phyloP scores from a whole-genome alignment of 2,888 invertebrate species.

The Isoperla grammatica region DNA sequence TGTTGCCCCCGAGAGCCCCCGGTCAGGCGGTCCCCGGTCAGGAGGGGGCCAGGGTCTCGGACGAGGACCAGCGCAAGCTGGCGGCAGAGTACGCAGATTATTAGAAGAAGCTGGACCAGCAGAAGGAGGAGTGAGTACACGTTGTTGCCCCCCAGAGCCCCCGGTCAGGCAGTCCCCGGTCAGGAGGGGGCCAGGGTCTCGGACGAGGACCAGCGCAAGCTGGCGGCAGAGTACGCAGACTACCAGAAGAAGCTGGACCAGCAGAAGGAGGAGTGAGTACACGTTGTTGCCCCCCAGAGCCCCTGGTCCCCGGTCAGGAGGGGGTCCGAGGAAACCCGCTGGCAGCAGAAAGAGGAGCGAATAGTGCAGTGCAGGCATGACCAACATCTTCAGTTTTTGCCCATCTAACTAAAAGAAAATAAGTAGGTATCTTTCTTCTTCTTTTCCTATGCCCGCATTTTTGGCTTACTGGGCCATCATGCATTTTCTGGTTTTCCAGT shows the following conservation, averaged over 20 bases:
- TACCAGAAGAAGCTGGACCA: constrained; percentile 90
- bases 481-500: too few species aligned
- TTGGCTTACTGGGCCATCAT: too few species aligned
- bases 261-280: constrained; percentile 77
- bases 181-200: constrained; percentile 45
- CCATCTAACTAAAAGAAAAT: too few species aligned
- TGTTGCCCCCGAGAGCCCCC: constrained; percentile 46
- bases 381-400: too few species aligned
- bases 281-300: too few species aligned
- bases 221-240: constrained; percentile 89
- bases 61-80: constrained; percentile 81
- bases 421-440: too few species aligned
- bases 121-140: constrained; percentile 74
- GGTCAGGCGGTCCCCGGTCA: constrained; percentile 44
- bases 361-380: too few species aligned
- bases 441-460: too few species aligned
- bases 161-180: too few species aligned
- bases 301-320: constrained; percentile 45
- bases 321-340: too few species aligned
- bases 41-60: constrained; percentile 47
- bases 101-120: constrained; percentile 85
- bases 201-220: constrained; percentile 78
- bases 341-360: too few species aligned
- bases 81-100: constrained; percentile 93
- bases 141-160: too few species aligned